Conservation (phyloP, 2,113 vertebrate species). For the Gnathonemus longibarbis region DNA sequence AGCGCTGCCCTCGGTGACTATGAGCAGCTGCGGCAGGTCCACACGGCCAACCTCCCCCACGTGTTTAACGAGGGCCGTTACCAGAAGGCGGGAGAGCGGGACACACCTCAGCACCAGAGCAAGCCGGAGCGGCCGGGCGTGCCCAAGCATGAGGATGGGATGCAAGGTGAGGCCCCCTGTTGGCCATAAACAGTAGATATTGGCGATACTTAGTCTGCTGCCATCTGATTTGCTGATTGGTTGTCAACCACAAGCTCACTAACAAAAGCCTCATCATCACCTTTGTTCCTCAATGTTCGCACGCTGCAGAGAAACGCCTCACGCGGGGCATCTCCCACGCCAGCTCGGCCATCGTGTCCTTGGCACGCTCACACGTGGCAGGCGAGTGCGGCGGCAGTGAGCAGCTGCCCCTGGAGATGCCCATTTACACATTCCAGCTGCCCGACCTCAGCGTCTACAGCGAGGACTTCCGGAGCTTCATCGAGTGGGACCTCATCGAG, state of each 20-base stretch:
- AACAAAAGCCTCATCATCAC: background rate
- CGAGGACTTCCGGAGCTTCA: constrained; percentile 93
- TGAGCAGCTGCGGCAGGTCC: constrained; percentile 92
- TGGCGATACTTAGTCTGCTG: no score
- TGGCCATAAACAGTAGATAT: background rate
- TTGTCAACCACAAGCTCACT: background rate
- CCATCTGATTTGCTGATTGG: background rate
- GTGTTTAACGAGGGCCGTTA: constrained; percentile 88
- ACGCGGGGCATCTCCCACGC: constrained; percentile 97
- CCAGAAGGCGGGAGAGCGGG: constrained; percentile 67
- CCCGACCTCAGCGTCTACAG: constrained; percentile 97
- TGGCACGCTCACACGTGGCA: constrained; percentile 89
- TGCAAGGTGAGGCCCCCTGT: background rate
- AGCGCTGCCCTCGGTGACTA: constrained; percentile 89
- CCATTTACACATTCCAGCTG: constrained; percentile 97
- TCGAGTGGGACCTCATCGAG: constrained; percentile 92
- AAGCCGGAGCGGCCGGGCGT: constrained; percentile 66
- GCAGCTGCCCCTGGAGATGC: constrained; percentile 94
- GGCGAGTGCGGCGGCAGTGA: constrained; percentile 81
- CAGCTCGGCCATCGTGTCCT: constrained; percentile 95
- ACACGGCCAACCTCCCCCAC: constrained; percentile 85
- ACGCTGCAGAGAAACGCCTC: constrained; percentile 80
- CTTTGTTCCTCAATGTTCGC: background rate
- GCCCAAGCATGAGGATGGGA: constrained; percentile 82
- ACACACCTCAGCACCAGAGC: constrained; percentile 69